Percentiles rank a stretch among this genome's conserved stretches.
phyloP scores from a whole-genome alignment of 2,888 invertebrate genomes.

The Chaetogeoica ovagalla region DNA sequence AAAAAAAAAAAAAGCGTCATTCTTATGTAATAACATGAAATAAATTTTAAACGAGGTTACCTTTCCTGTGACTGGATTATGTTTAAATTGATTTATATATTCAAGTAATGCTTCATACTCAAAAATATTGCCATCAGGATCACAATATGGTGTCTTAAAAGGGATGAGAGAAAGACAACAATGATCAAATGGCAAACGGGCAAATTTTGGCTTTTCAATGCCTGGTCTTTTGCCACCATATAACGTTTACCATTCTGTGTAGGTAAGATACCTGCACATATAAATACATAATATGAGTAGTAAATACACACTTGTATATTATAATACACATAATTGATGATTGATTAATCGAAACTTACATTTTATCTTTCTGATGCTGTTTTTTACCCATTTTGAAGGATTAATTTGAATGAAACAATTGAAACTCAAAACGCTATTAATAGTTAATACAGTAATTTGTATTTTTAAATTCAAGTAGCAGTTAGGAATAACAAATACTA shows the following conservation, averaged over 20 bases:
- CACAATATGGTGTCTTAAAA: constrained; percentile 89
- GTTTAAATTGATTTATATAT: constrained; percentile 86
- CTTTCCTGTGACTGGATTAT: constrained; percentile 92
- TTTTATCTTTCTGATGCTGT: constrained; percentile 93
- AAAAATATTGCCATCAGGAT: constrained; percentile 87
- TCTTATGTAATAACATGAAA: constrained; percentile 7
- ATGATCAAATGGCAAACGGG: constrained; percentile 88
- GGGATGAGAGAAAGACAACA: constrained; percentile 91
- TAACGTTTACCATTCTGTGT: constrained; percentile 85
- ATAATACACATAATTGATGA: background rate
- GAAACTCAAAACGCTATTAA: background rate
- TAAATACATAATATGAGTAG: constrained; percentile 41
- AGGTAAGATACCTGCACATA: constrained; percentile 74
- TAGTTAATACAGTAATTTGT: background rate
- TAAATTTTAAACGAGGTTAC: constrained; percentile 59
- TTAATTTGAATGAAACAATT: background rate
- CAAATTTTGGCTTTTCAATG: constrained; percentile 75
- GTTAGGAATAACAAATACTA: background rate
- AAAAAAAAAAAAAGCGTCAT: constrained; percentile 44
- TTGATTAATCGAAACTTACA: constrained; percentile 65
- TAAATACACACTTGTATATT: constrained; percentile 8
- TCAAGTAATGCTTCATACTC: constrained; percentile 85
- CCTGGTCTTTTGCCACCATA: constrained; percentile 84
- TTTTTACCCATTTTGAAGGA: constrained; percentile 80
- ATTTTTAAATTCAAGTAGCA: background rate